Conservation (phyloP, 2,113 vertebrate species). For the Orcinus orca region DNA sequence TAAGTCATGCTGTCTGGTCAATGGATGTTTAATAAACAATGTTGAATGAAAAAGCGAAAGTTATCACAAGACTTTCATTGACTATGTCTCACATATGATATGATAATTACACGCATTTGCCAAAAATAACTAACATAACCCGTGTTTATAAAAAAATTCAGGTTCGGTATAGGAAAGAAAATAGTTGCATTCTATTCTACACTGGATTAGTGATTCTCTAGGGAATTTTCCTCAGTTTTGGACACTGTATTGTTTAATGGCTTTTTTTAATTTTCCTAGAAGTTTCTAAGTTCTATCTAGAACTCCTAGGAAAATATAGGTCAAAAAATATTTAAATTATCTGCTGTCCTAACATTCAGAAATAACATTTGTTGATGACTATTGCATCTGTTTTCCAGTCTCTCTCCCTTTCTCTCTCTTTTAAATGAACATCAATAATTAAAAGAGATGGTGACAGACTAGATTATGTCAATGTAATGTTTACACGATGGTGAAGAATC, state of each 20-base stretch:
- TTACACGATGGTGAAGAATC: neutral
- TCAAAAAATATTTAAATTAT: neutral
- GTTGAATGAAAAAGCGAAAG: neutral
- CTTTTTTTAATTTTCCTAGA: neutral
- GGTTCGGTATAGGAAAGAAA: neutral
- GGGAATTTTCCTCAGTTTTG: neutral
- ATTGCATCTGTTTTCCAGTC: neutral
- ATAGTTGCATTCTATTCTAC: neutral
- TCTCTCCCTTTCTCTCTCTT: neutral
- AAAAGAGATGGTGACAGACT: neutral
- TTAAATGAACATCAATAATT: neutral
- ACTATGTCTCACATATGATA: neutral
- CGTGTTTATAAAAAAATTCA: neutral
- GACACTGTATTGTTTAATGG: neutral
- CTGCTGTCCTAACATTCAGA: neutral
- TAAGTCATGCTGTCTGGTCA: neutral
- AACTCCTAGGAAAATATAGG: neutral
- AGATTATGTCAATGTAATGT: neutral
- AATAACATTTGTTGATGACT: neutral
- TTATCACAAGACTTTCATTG: neutral
- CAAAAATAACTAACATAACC: neutral
- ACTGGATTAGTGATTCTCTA: neutral
- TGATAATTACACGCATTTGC: neutral
- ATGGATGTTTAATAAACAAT: neutral
- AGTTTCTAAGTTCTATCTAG: neutral